phyloP scores from a whole-genome alignment of 2,797 vertebrate species.

The Hozukius guyotensis region DNA sequence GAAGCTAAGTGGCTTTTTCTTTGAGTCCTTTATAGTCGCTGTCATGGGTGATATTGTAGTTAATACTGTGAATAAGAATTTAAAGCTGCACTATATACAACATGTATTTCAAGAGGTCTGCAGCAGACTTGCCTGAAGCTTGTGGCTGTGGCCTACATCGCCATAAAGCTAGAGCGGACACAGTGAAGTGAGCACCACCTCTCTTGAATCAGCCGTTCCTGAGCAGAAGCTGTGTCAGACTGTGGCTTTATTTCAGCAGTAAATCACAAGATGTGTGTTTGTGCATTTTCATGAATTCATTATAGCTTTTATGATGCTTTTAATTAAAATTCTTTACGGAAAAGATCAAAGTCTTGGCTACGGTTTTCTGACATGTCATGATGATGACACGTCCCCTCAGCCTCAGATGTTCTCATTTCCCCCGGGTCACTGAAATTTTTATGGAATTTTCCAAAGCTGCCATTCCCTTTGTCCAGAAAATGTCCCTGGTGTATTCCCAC shows the following conservation, averaged over 20 bases:
- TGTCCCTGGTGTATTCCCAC: not conserved
- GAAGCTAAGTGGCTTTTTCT: not conserved
- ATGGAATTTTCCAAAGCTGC: not conserved
- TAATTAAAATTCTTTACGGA: not conserved
- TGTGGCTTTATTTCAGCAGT: slow-evolving; percentile 2
- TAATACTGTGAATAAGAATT: not conserved
- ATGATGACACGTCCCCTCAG: not conserved
- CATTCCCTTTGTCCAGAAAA: not conserved
- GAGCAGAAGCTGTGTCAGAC: not conserved
- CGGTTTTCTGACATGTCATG: not conserved
- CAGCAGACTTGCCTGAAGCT: not conserved
- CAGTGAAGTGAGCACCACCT: not conserved
- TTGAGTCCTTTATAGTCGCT: not conserved
- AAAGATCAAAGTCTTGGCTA: not conserved
- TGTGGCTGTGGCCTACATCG: slow-evolving; percentile 4
- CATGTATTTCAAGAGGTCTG: not conserved
- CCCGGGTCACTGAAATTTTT: not conserved
- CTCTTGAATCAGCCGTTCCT: not conserved
- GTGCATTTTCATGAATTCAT: slow-evolving; percentile 6
- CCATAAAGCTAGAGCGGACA: not conserved
- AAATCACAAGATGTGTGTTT: not conserved
- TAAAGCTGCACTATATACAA: not conserved
- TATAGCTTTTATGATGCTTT: not conserved
- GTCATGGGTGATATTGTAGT: not conserved
- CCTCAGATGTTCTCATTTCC: not conserved